phyloP scores from a whole-genome alignment of 1,140 invertebrate species.

The Drosophila bocqueti region DNA sequence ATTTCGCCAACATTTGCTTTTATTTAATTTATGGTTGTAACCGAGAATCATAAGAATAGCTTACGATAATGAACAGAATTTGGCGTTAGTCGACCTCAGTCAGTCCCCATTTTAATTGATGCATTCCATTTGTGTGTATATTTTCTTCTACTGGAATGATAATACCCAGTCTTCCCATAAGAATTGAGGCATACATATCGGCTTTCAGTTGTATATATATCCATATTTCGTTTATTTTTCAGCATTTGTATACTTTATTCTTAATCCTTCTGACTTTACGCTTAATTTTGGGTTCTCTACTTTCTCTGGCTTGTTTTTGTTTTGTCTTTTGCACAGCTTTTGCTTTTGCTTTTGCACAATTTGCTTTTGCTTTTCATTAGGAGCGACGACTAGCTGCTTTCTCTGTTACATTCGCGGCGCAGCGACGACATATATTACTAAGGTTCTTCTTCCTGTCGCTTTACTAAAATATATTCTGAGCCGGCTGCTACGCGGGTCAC shows the following conservation, averaged over 20 bases:
- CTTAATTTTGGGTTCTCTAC: slow-evolving; percentile 17
- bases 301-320: slow-evolving; percentile 23
- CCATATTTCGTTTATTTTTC: slow-evolving; percentile 34
- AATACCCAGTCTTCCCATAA: neutral
- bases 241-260: slow-evolving; percentile 21
- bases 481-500: neutral
- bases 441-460: neutral
- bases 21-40: too few relatives aligned
- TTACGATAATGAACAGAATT: too few relatives aligned
- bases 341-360: slow-evolving; percentile 22
- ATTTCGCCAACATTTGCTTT: too few relatives aligned
- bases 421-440: slow-evolving; percentile 5
- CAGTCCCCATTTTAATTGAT: too few relatives aligned
- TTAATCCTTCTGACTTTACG: slow-evolving; percentile 1
- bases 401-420: slow-evolving; percentile 19
- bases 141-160: too few relatives aligned
- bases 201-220: slow-evolving; percentile 12
- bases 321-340: slow-evolving; percentile 21
- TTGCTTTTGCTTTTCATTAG: slow-evolving; percentile 44
- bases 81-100: too few relatives aligned
- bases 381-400: slow-evolving; percentile 47
- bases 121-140: too few relatives aligned
- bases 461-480: slow-evolving; percentile 39
- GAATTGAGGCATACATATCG: slow-evolving; percentile 5
- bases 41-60: too few relatives aligned